These are phyloP conservation scores for Limnephilus rhombicus DNA, from an alignment of 2,888 invertebrate species.

Conservation along the genomic window DNA sequence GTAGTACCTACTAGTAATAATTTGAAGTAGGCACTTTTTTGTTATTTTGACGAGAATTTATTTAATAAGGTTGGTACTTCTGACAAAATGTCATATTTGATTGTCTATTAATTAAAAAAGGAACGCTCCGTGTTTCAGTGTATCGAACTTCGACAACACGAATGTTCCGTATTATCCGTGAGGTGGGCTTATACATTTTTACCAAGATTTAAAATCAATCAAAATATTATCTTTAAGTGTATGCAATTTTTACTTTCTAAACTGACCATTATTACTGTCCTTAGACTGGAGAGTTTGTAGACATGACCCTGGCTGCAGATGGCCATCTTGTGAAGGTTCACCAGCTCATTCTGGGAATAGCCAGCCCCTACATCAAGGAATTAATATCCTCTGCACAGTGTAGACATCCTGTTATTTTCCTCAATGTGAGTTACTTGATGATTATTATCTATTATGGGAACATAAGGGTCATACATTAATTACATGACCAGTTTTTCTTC, in stretches of 20 bases:
- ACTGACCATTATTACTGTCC: neutral
- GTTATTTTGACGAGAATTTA: too few species aligned
- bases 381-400: constrained; percentile 70
- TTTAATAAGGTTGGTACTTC: too few species aligned
- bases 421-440: constrained; percentile 70
- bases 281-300: constrained; percentile 63
- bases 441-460: neutral
- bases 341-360: constrained; percentile 71
- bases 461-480: neutral
- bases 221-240: neutral
- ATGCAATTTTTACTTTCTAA: neutral
- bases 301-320: constrained; percentile 71
- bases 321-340: constrained; percentile 71
- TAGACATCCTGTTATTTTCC: constrained; percentile 72
- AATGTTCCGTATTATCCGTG: too few species aligned
- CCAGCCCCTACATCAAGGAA: constrained; percentile 73
- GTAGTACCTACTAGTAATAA: too few species aligned
- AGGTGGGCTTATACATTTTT: too few species aligned
- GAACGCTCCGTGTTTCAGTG: too few species aligned
- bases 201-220: neutral
- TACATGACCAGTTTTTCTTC: too few species aligned
- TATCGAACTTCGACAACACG: too few species aligned
- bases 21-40: too few species aligned
- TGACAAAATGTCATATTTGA: too few species aligned
- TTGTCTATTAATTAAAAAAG: too few species aligned